phyloP scores from a whole-genome alignment of 2,888 invertebrate species.

The Drosophila diplacantha region DNA sequence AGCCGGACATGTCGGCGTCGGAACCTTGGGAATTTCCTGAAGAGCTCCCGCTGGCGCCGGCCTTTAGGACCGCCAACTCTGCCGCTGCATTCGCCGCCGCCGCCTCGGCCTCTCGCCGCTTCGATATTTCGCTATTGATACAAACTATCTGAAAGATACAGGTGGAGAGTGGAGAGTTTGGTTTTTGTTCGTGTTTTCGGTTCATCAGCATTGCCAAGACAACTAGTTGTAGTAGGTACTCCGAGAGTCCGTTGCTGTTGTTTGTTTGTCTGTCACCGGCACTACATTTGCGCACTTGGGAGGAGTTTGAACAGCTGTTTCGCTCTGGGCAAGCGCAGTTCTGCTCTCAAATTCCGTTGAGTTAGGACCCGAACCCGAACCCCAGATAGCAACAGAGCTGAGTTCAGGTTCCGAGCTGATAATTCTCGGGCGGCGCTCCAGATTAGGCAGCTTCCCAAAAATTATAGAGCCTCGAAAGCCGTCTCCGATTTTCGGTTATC shows the following conservation, averaged over 20 bases:
- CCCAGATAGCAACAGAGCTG: constrained; percentile 7
- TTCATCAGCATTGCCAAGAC: constrained; percentile 53
- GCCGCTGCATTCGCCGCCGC: constrained; percentile 37
- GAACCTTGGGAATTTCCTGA: neutral
- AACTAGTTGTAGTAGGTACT: constrained; percentile 28
- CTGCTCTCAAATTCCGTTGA: constrained; percentile 18
- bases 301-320: constrained; percentile 43
- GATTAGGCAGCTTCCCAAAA: constrained; percentile 2
- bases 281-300: constrained; percentile 26
- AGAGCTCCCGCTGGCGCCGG: constrained; percentile 18
- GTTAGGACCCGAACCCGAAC: constrained; percentile 26
- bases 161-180: constrained; percentile 46
- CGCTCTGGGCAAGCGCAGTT: constrained; percentile 34
- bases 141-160: constrained; percentile 71
- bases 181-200: constrained; percentile 44
- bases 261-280: constrained; percentile 8
- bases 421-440: neutral
- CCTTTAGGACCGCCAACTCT: constrained; percentile 8
- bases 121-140: constrained; percentile 61
- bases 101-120: constrained; percentile 56
- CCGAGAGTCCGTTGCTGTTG: constrained; percentile 13
- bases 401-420: constrained; percentile 3
- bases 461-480: neutral
- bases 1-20: constrained; percentile 39
- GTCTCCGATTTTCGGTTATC: constrained; percentile 1